Evolutionary conservation across 2,888 invertebrate species (phyloP), one percentile per base, ranked within the genome.

Genomic region (Eretmocerus hayati): DNA sequence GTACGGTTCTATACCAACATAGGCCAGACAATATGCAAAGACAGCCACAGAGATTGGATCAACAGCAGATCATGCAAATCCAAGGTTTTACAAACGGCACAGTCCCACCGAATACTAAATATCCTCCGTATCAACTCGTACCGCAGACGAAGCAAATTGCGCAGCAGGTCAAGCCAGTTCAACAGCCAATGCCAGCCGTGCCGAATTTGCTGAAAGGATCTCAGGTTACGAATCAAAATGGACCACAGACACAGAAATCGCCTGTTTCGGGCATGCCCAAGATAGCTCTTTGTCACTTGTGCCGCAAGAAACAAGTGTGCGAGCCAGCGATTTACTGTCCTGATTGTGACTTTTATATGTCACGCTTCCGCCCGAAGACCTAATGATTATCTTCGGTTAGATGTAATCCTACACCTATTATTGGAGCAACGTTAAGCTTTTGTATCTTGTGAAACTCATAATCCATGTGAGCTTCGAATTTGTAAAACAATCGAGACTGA

Each of bases 281-380:
- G 59, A 82, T 84, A 50, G 76, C 80, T 9, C 83, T 84, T 50
- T 93, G 93, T 69, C 86, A 88, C 72, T 76, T 94, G 59, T 94
- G 93, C 72, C 79, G 90, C 49, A 92, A 92, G 69, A 88, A 90
- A 64, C 80, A 83, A 54, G 84, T 90, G 16, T 79, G 78, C 41
- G 80, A 85, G 15, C 86, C 90, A 13, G 83, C 85, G 30, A 79
- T 84, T 59, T 93, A 92, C 67, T 94, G 93, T 72, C 78, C 84
- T 42, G 91, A 93, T 72, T 93, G 93, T 73, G 90, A 91, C 67
- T 91, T 87, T 74, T 94, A 93, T 66, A 86, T 94, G 85, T 88
- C 89, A 54, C 78, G 86, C 63, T 87, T 87, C 71, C 83, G 85
- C 64, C 85, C 84, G 36, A 78, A 79, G 58, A 76, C 77, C 62